Evolutionary conservation across 2,888 invertebrate species (phyloP).

Genomic region (Drosophila nr. perissopoda): DNA sequence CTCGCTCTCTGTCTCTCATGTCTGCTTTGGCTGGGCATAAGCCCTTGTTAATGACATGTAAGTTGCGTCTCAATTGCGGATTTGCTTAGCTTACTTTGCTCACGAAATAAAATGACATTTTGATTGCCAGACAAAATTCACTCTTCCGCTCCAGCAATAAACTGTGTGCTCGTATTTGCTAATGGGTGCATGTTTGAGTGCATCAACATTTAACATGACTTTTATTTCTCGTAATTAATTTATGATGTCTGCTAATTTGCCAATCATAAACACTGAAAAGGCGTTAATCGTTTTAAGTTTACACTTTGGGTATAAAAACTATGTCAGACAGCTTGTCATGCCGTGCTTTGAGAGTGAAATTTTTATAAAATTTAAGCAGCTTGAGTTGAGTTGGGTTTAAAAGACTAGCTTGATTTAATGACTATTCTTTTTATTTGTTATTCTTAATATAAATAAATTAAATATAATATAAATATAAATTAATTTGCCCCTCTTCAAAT

Average conservation of each 20-base stretch:
- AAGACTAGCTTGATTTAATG: not conserved
- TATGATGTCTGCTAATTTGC: constrained; percentile 48
- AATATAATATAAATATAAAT: too few species aligned
- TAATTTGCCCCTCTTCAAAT: too few species aligned
- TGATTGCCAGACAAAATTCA: constrained; percentile 63
- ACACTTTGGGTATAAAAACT: not conserved
- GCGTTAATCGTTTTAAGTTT: constrained; percentile 33
- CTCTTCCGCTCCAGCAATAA: not conserved
- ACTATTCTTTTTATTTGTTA: not conserved
- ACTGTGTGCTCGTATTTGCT: constrained; percentile 2
- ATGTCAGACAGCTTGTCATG: not conserved
- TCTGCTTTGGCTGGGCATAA: constrained; percentile 46
- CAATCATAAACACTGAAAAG: constrained; percentile 58
- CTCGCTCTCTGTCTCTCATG: constrained; percentile 17
- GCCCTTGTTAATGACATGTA: constrained; percentile 77
- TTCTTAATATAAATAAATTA: too few species aligned
- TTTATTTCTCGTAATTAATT: constrained; percentile 53
- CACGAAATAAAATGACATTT: constrained; percentile 69
- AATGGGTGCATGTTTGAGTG: constrained; percentile 2
- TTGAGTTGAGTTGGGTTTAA: not conserved
- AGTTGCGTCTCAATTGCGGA: constrained; percentile 81
- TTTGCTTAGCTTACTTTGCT: constrained; percentile 59
- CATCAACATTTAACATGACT: constrained; percentile 27
- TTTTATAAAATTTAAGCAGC: accelerated
- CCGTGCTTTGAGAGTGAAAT: accelerated